These are phyloP conservation scores for Melanostoma scalare DNA, from an alignment of 2,888 invertebrate species.

Conservation along the genomic window DNA sequence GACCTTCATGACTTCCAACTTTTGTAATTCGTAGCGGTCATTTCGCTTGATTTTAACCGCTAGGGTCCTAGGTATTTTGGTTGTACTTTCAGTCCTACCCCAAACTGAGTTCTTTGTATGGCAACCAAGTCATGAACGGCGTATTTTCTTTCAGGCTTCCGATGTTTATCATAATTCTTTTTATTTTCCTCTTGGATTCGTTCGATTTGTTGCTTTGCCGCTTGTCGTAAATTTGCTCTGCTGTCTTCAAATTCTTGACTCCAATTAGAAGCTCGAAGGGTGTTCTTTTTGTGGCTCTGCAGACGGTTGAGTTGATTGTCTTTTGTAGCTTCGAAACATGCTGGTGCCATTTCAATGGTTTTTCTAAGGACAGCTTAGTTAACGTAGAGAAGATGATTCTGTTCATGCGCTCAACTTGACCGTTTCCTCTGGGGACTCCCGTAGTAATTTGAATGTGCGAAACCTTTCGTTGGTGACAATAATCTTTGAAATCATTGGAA, in stretches of 20 bases:
- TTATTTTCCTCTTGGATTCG: conserved; percentile 24
- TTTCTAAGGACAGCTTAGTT: conserved; percentile 75
- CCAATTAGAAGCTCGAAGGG: conserved; percentile 40
- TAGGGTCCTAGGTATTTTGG: neutral
- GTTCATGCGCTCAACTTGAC: conserved; percentile 77
- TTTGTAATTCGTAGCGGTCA: too few species aligned
- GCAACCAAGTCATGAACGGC: too few species aligned
- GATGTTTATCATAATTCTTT: conserved; percentile 1
- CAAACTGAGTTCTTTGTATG: conserved; percentile 12
- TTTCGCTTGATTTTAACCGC: too few species aligned
- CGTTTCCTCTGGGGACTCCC: conserved; percentile 70
- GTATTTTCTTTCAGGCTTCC: conserved; percentile 7
- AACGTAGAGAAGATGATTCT: conserved; percentile 76
- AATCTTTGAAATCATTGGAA: conserved; percentile 76
- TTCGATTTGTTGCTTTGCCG: neutral
- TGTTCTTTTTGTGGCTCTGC: conserved; percentile 17
- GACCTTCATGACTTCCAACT: too few species aligned
- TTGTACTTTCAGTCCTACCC: neutral
- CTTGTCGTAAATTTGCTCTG: conserved; percentile 3
- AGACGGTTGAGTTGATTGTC: conserved; percentile 24
- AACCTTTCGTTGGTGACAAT: conserved; percentile 75
- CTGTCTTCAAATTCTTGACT: neutral
- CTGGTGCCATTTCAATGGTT: conserved; percentile 18
- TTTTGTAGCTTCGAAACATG: conserved; percentile 31
- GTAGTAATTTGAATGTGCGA: too few species aligned